Percentiles rank a stretch among this genome's conserved stretches.
These are phyloP conservation scores for Candoia aspera DNA, from an alignment of 2,113 vertebrate genomes.

Conservation along the genomic window DNA sequence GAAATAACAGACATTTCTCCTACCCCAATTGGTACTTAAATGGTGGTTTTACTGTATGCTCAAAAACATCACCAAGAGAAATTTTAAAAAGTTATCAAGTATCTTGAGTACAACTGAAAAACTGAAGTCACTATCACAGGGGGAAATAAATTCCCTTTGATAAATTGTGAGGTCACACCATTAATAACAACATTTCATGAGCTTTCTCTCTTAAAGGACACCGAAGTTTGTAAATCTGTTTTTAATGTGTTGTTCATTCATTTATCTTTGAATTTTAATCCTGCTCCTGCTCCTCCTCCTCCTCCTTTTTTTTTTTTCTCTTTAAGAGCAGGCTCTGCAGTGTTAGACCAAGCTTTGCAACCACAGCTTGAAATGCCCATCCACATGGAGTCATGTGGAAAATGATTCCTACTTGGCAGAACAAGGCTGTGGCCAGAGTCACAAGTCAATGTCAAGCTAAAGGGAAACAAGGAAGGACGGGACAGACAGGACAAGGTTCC, in stretches of 20 bases:
- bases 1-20: no score
- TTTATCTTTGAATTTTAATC: slow-evolving; percentile 77
- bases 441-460: slow-evolving; percentile 72
- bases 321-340: slow-evolving; percentile 61
- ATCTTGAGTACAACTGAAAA: no score
- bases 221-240: slow-evolving; percentile 53
- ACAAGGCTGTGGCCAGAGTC: slow-evolving; percentile 66
- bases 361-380: slow-evolving; percentile 79
- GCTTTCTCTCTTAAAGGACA: slow-evolving; percentile 42
- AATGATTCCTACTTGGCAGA: slow-evolving; percentile 77
- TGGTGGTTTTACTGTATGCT: no score
- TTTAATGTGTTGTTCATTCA: slow-evolving; percentile 70
- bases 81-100: no score
- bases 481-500: slow-evolving; percentile 53
- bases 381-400: slow-evolving; percentile 76
- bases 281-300: slow-evolving; percentile 46
- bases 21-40: no score
- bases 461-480: slow-evolving; percentile 61
- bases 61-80: no score
- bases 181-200: slow-evolving; percentile 44
- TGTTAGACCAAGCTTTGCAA: slow-evolving; percentile 75
- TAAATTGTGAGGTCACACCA: neutral
- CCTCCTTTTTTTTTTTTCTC: neutral
- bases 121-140: no score
- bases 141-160: no score